These are phyloP conservation scores for Myxocyprinus asiaticus DNA, from an alignment of 2,113 vertebrate genomes.

Conservation along the genomic window DNA sequence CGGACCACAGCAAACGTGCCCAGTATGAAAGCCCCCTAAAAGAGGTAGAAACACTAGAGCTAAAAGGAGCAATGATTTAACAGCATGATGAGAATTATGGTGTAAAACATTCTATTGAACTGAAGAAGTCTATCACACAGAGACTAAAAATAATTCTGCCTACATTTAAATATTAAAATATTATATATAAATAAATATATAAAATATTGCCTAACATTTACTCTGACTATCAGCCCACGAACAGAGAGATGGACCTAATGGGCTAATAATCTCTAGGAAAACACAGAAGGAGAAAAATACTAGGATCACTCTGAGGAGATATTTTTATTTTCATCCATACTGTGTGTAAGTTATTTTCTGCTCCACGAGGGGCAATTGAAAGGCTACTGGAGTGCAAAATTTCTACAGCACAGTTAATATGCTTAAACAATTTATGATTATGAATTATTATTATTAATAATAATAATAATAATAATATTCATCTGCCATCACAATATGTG, in stretches of 20 bases:
- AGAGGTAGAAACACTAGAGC: background rate
- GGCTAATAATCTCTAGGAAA: background rate
- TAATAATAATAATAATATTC: no score
- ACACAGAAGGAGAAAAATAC: background rate
- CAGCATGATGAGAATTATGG: background rate
- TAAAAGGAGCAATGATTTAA: background rate
- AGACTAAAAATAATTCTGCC: background rate
- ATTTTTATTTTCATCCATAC: background rate
- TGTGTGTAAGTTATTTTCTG: background rate
- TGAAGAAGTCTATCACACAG: background rate
- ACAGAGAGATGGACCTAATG: background rate
- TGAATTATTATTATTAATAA: no score
- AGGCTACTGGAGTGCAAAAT: no score
- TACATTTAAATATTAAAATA: no score
- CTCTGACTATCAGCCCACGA: background rate
- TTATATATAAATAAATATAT: no score
- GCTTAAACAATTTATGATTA: no score
- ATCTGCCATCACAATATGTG: background rate
- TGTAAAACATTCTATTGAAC: background rate
- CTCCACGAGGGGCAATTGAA: no score
- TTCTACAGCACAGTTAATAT: no score
- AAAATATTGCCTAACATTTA: no score
- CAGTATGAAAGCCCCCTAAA: no score
- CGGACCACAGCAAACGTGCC: no score
- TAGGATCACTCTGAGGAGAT: background rate